Conservation (phyloP, 2,113 vertebrate species). For the Mastomys natalensis region DNA sequence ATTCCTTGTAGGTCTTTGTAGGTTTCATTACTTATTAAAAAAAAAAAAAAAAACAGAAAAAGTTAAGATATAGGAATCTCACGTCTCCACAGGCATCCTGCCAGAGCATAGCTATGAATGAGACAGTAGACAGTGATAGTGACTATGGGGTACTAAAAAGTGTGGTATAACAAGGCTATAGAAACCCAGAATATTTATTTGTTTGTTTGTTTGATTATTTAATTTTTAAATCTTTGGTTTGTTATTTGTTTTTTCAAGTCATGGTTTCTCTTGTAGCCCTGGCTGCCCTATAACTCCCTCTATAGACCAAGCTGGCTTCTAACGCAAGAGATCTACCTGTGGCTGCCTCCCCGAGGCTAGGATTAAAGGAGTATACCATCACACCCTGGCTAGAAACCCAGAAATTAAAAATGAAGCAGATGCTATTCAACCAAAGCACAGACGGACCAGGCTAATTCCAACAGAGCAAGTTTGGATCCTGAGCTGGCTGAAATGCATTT, state of each 20-base stretch:
- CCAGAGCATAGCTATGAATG: no score
- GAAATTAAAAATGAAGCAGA: not conserved
- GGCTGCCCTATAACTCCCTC: not conserved
- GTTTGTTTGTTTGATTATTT: no score
- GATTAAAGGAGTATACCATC: not conserved
- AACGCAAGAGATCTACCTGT: not conserved
- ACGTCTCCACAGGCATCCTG: not conserved
- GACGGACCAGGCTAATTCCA: not conserved
- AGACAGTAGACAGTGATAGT: not conserved
- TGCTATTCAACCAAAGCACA: not conserved
- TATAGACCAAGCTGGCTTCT: not conserved
- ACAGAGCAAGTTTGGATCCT: not conserved
- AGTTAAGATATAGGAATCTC: not conserved
- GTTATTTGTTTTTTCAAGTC: not conserved
- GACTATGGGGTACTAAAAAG: not conserved
- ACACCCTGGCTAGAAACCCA: not conserved
- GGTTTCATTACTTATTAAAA: not conserved
- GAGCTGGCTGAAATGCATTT: not conserved
- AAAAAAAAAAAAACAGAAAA: not conserved
- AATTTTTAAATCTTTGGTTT: not conserved
- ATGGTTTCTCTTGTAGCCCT: not conserved
- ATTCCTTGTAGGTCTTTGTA: not conserved
- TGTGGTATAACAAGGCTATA: fast-evolving
- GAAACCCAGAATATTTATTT: not conserved
- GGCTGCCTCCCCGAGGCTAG: not conserved